Evolutionary conservation across 2,797 vertebrate genomes (phyloP).

Genomic region (Gambelia wislizenii): DNA sequence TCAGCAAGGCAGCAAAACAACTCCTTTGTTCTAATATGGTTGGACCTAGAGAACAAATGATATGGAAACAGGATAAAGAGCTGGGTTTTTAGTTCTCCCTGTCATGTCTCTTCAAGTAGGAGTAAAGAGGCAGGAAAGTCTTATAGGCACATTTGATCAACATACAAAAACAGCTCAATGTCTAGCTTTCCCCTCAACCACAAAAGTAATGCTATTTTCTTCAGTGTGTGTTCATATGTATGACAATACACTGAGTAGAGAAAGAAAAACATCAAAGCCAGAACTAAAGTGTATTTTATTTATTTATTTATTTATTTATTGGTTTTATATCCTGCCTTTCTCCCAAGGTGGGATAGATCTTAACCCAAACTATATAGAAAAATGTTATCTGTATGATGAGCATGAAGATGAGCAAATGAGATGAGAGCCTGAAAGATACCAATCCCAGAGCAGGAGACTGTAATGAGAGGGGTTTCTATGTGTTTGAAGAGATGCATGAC

Average conservation of each 20-base stretch:
- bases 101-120: not conserved
- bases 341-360: too few species aligned
- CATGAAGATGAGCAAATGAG: too few species aligned
- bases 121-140: too few species aligned
- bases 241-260: not conserved
- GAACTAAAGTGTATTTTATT: not conserved
- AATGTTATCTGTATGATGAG: not conserved
- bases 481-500: too few species aligned
- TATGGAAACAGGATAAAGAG: not conserved
- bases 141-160: not conserved
- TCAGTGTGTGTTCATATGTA: not conserved
- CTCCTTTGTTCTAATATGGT: not conserved
- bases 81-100: not conserved
- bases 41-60: not conserved
- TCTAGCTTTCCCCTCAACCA: not conserved
- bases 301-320: too few species aligned
- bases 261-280: not conserved
- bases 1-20: not conserved
- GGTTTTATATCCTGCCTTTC: too few species aligned
- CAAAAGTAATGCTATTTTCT: not conserved
- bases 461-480: too few species aligned
- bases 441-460: too few species aligned
- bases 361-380: not conserved
- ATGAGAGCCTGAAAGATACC: too few species aligned
- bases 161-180: not conserved